These are phyloP conservation scores for Neodiprion lecontei DNA, from an alignment of 1,140 invertebrate genomes.

Conservation along the genomic window DNA sequence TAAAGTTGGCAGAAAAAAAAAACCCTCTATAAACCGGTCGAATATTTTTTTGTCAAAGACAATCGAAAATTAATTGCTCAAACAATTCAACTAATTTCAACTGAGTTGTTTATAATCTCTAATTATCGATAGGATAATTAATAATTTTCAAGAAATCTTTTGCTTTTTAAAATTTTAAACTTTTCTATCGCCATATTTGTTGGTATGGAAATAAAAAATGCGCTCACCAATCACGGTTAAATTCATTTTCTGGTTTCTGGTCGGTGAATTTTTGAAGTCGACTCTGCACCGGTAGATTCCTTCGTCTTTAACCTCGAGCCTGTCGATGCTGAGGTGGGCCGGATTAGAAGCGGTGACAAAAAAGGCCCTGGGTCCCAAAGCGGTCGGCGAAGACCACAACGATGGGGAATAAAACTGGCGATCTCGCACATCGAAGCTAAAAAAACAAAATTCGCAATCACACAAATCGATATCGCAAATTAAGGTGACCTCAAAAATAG, in stretches of 20 bases:
- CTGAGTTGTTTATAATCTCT: no score
- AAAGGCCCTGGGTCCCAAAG: slow-evolving; percentile 56
- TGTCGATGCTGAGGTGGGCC: slow-evolving; percentile 61
- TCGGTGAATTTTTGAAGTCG: slow-evolving; percentile 67
- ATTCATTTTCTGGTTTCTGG: slow-evolving; percentile 64
- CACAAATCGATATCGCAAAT: no score
- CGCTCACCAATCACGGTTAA: slow-evolving; percentile 66
- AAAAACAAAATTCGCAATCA: slow-evolving; percentile 19
- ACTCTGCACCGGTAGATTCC: slow-evolving; percentile 67
- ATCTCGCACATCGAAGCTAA: slow-evolving; percentile 58
- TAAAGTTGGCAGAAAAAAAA: no score
- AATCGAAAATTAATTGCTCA: no score
- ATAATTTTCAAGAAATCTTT: no score
- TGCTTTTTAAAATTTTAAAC: no score
- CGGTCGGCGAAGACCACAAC: slow-evolving; percentile 56
- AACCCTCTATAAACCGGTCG: no score
- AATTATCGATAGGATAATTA: no score
- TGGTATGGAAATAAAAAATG: slow-evolving; percentile 31
- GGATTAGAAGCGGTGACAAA: slow-evolving; percentile 58
- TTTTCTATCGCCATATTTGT: no score
- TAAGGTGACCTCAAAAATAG: no score
- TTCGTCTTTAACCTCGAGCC: slow-evolving; percentile 60
- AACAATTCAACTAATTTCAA: no score
- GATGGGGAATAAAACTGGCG: slow-evolving; percentile 43
- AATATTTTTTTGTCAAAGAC: no score